A percentile compares a stretch with the other conserved stretches of the same genome.
Evolutionary conservation across 1,140 invertebrate species (phyloP).

Genomic region (Platyura marginata): DNA sequence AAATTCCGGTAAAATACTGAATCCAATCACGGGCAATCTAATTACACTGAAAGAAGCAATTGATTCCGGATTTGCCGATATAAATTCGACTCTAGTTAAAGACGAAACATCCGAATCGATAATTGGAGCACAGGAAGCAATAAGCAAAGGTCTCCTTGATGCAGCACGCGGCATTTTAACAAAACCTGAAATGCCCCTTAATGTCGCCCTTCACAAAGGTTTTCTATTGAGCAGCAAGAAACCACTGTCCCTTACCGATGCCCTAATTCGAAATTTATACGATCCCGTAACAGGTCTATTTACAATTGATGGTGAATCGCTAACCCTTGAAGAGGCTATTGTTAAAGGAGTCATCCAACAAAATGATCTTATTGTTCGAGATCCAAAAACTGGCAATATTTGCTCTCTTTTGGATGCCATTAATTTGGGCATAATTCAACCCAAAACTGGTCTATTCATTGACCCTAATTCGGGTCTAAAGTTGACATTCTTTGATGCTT

Average conservation of each 20-base stretch:
- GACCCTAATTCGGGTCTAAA: constrained; percentile 56
- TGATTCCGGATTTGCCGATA: constrained; percentile 49
- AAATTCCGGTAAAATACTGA: constrained; percentile 53
- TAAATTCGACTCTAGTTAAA: constrained; percentile 46
- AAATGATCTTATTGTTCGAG: constrained; percentile 60
- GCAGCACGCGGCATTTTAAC: constrained; percentile 44
- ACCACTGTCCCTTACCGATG: constrained; percentile 69
- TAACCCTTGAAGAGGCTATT: constrained; percentile 67
- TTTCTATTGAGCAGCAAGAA: constrained; percentile 55
- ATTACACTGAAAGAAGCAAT: constrained; percentile 55
- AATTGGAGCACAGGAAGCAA: constrained; percentile 45
- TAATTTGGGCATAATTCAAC: constrained; percentile 58
- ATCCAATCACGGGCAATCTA: constrained; percentile 58
- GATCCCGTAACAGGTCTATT: constrained; percentile 56
- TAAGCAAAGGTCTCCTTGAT: constrained; percentile 48
- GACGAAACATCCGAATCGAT: constrained; percentile 49
- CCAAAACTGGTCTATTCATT: constrained; percentile 53
- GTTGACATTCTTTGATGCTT: constrained; percentile 57
- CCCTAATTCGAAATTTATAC: constrained; percentile 64
- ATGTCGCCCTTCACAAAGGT: constrained; percentile 58
- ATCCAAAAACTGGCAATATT: constrained; percentile 56
- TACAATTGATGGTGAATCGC: constrained; percentile 45
- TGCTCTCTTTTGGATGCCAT: constrained; percentile 69
- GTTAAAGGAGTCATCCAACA: constrained; percentile 52
- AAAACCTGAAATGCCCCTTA: constrained; percentile 49